phyloP scores from a whole-genome alignment of 2,888 invertebrate species.

The Cataglyphis albicans region DNA sequence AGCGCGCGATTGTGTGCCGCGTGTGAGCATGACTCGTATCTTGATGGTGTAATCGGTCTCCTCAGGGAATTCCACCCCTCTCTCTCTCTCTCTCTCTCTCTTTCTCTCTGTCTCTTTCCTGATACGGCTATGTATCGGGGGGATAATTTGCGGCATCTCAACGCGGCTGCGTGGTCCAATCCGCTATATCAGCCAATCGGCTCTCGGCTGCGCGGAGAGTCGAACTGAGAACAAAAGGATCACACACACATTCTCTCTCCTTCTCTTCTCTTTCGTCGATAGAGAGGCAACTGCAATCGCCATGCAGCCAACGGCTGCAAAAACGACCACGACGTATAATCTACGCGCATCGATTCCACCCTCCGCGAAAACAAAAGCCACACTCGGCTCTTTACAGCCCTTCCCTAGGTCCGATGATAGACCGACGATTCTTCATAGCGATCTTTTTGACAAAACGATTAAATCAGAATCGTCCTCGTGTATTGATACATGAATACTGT shows the following conservation, averaged over 20 bases:
- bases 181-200: slow-evolving; percentile 82
- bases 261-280: slow-evolving; percentile 33
- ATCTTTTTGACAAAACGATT: slow-evolving; percentile 41
- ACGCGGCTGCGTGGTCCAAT: slow-evolving; percentile 84
- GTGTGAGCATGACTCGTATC: slow-evolving; percentile 66
- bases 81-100: slow-evolving; percentile 8
- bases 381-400: slow-evolving; percentile 27
- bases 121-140: slow-evolving; percentile 67
- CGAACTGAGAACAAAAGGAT: slow-evolving; percentile 83
- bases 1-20: slow-evolving; percentile 29
- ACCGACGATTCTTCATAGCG: slow-evolving; percentile 29
- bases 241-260: slow-evolving; percentile 51
- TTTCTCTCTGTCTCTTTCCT: slow-evolving; percentile 55
- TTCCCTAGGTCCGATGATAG: slow-evolving; percentile 22
- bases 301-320: slow-evolving; percentile 65
- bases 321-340: slow-evolving; percentile 56
- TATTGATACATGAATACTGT: background rate
- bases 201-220: slow-evolving; percentile 80
- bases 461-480: background rate
- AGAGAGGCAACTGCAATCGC: slow-evolving; percentile 62
- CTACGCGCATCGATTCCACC: slow-evolving; percentile 68
- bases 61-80: slow-evolving; percentile 79
- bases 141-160: slow-evolving; percentile 82
- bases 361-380: slow-evolving; percentile 64
- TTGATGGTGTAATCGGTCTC: slow-evolving; percentile 77